Percentiles rank a stretch among this genome's conserved stretches.
These are phyloP conservation scores for Tribolium madens DNA, from an alignment of 1,140 invertebrate genomes.

Conservation along the genomic window DNA sequence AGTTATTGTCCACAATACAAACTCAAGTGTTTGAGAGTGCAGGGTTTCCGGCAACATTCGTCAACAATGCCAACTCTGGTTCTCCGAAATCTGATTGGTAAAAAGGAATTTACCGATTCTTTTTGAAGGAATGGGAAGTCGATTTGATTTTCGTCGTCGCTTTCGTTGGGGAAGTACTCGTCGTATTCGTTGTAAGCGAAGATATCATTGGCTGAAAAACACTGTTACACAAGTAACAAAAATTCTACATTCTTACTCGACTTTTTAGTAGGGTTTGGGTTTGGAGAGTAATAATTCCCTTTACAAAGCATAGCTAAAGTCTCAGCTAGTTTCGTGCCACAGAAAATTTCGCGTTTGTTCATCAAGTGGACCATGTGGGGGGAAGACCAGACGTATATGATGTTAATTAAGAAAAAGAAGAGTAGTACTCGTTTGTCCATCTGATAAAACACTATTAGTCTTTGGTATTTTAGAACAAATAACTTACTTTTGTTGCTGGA, in stretches of 20 bases:
- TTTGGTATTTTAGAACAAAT: neutral
- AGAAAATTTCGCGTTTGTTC: neutral
- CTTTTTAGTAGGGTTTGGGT: neutral
- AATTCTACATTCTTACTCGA: neutral
- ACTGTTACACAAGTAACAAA: neutral
- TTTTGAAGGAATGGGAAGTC: conserved; percentile 5
- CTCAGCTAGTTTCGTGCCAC: neutral
- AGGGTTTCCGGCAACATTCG: conserved; percentile 18
- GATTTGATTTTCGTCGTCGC: neutral
- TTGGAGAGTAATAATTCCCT: conserved; percentile 6
- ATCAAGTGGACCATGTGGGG: neutral
- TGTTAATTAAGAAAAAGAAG: neutral
- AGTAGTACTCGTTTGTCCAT: conserved; percentile 6
- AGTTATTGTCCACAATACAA: conserved; percentile 13
- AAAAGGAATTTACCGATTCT: neutral
- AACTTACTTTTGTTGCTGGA: conserved; percentile 7
- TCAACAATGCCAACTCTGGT: neutral
- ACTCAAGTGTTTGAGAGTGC: neutral
- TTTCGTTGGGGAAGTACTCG: neutral
- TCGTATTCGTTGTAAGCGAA: conserved; percentile 11
- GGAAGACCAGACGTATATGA: neutral
- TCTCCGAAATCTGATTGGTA: conserved; percentile 1
- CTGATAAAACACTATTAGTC: neutral
- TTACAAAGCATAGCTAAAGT: neutral
- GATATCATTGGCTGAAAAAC: neutral